phyloP scores from a whole-genome alignment of 2,797 vertebrate species.

The Channallabes apus region DNA sequence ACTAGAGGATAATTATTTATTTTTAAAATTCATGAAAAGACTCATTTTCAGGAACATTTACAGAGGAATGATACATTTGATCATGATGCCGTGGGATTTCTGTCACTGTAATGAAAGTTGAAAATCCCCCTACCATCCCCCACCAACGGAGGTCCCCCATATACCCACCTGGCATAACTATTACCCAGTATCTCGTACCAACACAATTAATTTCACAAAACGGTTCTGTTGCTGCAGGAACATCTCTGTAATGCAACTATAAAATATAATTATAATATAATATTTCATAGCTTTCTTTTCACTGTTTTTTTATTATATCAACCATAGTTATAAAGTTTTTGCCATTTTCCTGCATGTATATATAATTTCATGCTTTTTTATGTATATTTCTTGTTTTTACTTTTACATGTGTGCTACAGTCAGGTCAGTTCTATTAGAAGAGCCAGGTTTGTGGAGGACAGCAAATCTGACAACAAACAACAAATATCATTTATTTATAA shows the following conservation, averaged over 20 bases:
- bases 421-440: neutral
- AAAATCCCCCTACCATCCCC: too few species aligned
- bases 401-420: constrained; percentile 23
- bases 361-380: neutral
- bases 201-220: neutral
- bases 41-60: too few species aligned
- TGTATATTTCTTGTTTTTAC: neutral
- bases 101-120: too few species aligned
- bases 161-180: too few species aligned
- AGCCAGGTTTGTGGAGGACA: neutral
- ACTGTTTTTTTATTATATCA: too few species aligned
- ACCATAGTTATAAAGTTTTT: neutral
- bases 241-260: neutral
- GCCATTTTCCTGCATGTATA: neutral
- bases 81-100: too few species aligned
- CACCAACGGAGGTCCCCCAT: too few species aligned
- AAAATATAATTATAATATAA: too few species aligned
- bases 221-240: neutral
- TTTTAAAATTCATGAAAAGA: neutral
- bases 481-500: neutral
- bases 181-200: neutral
- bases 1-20: neutral
- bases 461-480: neutral
- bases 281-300: too few species aligned
- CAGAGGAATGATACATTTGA: too few species aligned